Evolutionary conservation across 23 tunicate genomes (phyloP).

Genomic region (Phallusia fumigata): DNA sequence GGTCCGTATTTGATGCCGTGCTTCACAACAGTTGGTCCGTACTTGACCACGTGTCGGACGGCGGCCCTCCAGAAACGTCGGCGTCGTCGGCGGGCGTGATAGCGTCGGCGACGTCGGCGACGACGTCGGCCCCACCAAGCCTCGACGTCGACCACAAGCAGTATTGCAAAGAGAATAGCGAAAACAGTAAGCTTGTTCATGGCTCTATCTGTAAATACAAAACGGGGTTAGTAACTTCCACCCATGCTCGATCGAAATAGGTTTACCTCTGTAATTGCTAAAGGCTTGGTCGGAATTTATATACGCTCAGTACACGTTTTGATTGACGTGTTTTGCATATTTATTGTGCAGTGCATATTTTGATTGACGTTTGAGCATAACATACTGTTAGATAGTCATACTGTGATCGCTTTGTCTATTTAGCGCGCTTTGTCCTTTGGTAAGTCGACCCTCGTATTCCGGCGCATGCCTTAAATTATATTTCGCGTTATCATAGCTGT

Average conservation of each 20-base stretch:
- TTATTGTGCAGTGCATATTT: not conserved
- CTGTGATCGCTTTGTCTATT: too few relatives aligned
- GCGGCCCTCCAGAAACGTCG: not conserved
- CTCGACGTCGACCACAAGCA: conserved; percentile 9
- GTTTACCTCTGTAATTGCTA: too few relatives aligned
- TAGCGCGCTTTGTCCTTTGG: too few relatives aligned
- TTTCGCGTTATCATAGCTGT: too few relatives aligned
- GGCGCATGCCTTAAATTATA: too few relatives aligned
- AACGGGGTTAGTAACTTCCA: not conserved
- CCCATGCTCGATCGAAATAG: too few relatives aligned
- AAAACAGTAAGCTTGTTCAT: not conserved
- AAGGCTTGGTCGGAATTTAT: too few relatives aligned
- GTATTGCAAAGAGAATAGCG: not conserved
- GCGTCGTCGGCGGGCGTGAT: not conserved
- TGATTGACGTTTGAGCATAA: not conserved
- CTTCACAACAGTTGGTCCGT: not conserved
- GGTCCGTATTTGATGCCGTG: conserved; percentile 9
- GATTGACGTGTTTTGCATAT: too few relatives aligned
- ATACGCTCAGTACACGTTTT: too few relatives aligned
- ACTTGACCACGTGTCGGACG: not conserved
- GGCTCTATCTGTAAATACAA: not conserved
- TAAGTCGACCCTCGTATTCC: too few relatives aligned
- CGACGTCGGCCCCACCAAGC: conserved; percentile 8
- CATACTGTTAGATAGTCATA: too few relatives aligned
- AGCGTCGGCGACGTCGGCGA: not conserved